phyloP scores from a whole-genome alignment of 2,797 vertebrate species.

The Gobio occitaniae region DNA sequence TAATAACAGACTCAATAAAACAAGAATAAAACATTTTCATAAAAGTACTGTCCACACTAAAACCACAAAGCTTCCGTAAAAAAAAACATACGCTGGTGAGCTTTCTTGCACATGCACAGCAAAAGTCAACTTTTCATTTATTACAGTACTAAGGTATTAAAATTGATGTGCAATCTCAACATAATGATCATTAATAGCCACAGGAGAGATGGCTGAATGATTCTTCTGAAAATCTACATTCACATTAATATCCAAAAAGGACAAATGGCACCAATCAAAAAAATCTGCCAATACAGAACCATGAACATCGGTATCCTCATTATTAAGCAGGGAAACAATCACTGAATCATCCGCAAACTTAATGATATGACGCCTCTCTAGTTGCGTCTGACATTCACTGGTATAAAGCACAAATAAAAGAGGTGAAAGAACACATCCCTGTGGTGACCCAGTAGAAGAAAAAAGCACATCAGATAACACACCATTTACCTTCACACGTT shows the following conservation, averaged over 20 bases:
- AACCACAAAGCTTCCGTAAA: background rate
- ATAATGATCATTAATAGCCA: background rate
- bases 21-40: background rate
- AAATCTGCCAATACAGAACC: background rate
- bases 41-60: background rate
- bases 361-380: background rate
- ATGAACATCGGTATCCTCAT: background rate
- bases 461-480: too few species aligned
- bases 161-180: background rate
- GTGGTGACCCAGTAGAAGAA: too few species aligned
- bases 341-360: background rate
- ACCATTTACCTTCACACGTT: too few species aligned
- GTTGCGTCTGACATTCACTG: background rate
- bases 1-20: background rate
- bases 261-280: background rate
- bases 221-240: background rate
- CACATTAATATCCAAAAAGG: background rate
- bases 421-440: too few species aligned
- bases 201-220: background rate
- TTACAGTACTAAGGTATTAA: background rate
- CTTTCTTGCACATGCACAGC: too few species aligned
- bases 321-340: background rate
- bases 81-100: background rate
- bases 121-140: background rate
- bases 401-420: background rate